Conservation (phyloP, 1,140 invertebrate species). For the Drosophila insularis region DNA sequence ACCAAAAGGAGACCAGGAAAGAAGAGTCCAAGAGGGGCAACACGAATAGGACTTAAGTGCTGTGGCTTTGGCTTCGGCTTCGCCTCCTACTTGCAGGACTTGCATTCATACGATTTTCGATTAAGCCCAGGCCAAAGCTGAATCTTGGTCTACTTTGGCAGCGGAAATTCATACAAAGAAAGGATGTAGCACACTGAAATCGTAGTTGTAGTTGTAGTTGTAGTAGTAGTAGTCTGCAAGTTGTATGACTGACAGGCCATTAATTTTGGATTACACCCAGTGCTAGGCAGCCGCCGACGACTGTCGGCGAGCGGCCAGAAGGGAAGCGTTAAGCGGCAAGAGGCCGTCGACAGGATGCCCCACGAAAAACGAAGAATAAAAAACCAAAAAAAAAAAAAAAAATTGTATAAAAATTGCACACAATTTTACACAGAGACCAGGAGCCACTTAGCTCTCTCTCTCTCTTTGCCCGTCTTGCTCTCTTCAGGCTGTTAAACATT, state of each 20-base stretch:
- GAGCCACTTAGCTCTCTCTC: constrained; percentile 41
- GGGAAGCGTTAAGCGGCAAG: constrained; percentile 6
- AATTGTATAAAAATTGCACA: constrained; percentile 44
- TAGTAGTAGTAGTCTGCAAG: constrained; percentile 41
- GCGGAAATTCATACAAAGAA: constrained; percentile 78
- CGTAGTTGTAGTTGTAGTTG: constrained; percentile 38
- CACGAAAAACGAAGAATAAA: constrained; percentile 1
- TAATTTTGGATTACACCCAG: constrained; percentile 75
- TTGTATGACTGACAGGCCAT: constrained; percentile 76
- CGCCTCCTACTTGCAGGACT: constrained; percentile 21
- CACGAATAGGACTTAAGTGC: constrained; percentile 71
- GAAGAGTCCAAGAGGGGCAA: constrained; percentile 51
- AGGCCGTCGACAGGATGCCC: constrained; percentile 38
- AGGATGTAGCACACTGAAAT: constrained; percentile 70
- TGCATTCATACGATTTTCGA: constrained; percentile 77
- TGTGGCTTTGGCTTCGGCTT: constrained; percentile 50
- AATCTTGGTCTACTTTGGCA: constrained; percentile 53
- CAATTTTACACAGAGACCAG: constrained; percentile 30
- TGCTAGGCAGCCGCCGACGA: constrained; percentile 25
- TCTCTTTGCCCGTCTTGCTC: background rate
- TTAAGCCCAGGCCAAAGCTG: constrained; percentile 45
- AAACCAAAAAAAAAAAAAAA: constrained; percentile 2
- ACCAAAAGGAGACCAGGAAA: background rate
- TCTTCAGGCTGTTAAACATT: constrained; percentile 49
- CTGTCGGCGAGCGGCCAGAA: constrained; percentile 25